phyloP scores from a whole-genome alignment of 1,140 invertebrate genomes.

The Papilio xuthus region DNA sequence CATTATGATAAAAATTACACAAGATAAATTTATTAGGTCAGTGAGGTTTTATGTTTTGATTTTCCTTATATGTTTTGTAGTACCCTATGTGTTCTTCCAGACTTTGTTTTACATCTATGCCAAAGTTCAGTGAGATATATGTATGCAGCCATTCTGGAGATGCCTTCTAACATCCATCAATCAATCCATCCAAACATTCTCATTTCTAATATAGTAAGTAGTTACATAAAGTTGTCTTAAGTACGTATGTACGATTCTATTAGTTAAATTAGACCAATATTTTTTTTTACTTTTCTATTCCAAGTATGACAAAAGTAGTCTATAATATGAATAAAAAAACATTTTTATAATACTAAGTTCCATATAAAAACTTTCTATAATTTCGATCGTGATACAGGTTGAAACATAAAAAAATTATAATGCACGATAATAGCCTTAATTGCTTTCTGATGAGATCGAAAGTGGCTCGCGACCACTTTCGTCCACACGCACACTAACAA shows the following conservation, averaged over 20 bases:
- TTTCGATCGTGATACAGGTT: slow-evolving; percentile 6
- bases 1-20: not conserved
- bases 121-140: no score
- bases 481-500: slow-evolving; percentile 6
- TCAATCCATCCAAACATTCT: no score
- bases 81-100: not conserved
- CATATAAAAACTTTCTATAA: slow-evolving; percentile 26
- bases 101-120: no score
- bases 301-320: not conserved
- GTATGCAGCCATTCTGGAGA: no score
- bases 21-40: not conserved
- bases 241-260: not conserved
- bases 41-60: not conserved
- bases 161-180: no score
- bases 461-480: slow-evolving; percentile 35
- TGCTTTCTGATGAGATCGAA: slow-evolving; percentile 38
- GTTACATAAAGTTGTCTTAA: not conserved
- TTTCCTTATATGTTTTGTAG: not conserved
- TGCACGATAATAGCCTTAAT: slow-evolving; percentile 37
- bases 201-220: no score
- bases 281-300: not conserved
- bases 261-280: not conserved
- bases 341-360: slow-evolving; percentile 9
- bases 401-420: slow-evolving; percentile 33
- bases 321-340: not conserved